These are phyloP conservation scores for Oreortyx pictus DNA, from an alignment of 2,797 vertebrate species.

Conservation along the genomic window DNA sequence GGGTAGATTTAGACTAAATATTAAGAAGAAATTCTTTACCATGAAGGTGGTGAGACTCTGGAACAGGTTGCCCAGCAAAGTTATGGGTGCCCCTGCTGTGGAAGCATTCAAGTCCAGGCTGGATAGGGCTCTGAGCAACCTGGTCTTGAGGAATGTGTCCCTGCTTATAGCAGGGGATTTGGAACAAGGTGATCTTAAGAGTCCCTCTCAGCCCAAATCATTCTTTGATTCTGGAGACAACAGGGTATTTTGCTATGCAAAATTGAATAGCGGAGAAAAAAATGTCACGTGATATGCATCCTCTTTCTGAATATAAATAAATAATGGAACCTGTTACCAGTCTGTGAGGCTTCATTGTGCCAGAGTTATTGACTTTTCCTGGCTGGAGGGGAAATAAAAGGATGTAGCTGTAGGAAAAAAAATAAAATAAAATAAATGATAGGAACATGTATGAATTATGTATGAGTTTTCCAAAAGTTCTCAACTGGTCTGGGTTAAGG, in stretches of 20 bases:
- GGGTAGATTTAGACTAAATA: too few species aligned
- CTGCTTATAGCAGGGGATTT: too few species aligned
- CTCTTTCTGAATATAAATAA: conserved; percentile 28
- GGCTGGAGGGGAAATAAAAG: background rate
- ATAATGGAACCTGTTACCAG: background rate
- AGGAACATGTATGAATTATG: conserved; percentile 43
- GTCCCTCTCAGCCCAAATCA: too few species aligned
- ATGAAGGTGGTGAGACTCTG: too few species aligned
- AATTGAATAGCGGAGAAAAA: background rate
- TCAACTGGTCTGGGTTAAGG: background rate
- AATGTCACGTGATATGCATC: background rate
- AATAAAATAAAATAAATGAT: background rate
- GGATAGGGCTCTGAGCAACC: too few species aligned
- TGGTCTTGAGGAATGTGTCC: too few species aligned
- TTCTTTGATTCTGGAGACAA: background rate
- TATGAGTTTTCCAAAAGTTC: conserved; percentile 22
- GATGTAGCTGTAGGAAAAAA: background rate
- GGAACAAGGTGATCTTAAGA: too few species aligned
- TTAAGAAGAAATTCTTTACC: too few species aligned
- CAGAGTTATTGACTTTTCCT: background rate
- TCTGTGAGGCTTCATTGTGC: conserved; percentile 34
- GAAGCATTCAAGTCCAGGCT: too few species aligned
- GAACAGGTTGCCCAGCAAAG: too few species aligned
- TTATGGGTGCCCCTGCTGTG: too few species aligned
- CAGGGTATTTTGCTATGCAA: background rate